Evolutionary conservation across 1,140 invertebrate species (phyloP), one percentile per base, ranked within the genome.

Genomic region (Tetragnatha versicolor): DNA sequence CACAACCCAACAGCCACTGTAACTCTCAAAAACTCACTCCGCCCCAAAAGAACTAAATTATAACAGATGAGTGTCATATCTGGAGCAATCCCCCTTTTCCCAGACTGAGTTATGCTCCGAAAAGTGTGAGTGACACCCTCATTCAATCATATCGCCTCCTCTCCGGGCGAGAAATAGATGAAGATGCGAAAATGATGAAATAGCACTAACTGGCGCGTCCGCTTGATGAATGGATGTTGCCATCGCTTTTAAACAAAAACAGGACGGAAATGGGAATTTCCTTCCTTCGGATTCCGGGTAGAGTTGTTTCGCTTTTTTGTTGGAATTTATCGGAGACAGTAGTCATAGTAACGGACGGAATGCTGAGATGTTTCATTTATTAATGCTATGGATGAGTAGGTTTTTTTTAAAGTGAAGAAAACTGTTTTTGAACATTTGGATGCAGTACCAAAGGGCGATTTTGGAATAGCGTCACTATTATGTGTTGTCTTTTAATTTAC

Each of bases 181-280:
- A 60, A 73, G 53, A 73, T 73, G 69, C n/a, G 53, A 73, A 73
- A 73, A 73, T 73, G 69, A 73, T 73, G 53, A 73, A 73, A 73
- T 60, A 70, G 69, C 53, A 33, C 69, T 73, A 58, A 73, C 69
- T 73, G 27, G 14, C n/a, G 45, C 33, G 69, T 73, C 69, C 39
- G 42, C 42, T 60, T 33, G 69, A 73, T 58, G 69, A 73, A 60
- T 58, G 69, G 22, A 33, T 12, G 31, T 17, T 17, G 25, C 22
- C 49, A 73, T 73, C 69, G 31, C 9, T 31, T 33, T 60, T 60
- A 25, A 25, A 58, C n/a, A 73, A 35, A 72, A 72, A 72, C 39
- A 73, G 45, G 66, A 69, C 66, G 49, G 47, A 35, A 53, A 53
- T 4, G 33, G 47, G 47, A 51, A 27, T 35, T 69, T 31, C 33